Base-by-base conservation (phyloP, 1,140 invertebrate genomes). In the Ceratina japonica region DNA sequence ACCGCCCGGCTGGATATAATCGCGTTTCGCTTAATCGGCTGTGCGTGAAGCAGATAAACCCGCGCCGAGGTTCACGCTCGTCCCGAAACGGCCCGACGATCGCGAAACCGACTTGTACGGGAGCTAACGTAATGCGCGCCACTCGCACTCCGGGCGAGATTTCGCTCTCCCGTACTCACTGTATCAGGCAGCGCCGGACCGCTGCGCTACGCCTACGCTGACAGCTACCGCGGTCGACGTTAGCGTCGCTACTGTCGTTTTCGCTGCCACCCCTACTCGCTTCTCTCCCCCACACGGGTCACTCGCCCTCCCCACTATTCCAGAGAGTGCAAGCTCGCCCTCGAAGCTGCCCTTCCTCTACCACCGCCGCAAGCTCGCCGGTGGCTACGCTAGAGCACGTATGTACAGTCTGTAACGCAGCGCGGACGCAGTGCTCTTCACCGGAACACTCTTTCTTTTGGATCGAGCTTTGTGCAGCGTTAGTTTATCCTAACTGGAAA, bases 141-240 rank as follows among this genome's bases (percentile, higher is more conserved):
- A 79, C 86, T 84, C 79, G 63, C 66, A 73, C 75, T 76, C 66
- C 77, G 37, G 56, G 75, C 79, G 84, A 86, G 80, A 82, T 86
- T 85, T 85, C 79, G 71, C 77, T 83, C 77, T 72, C 76, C 66
- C 70, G 74, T 77, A 80, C 69, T 80, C 15, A 10, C 37, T 44
- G 82, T 85, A 82, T 82, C 84, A 82, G 84, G 82, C 82, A 72
- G 65, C 78, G 86, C 78, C 71, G 87, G 71, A 51, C 70, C 68
- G 80, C 77, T 44, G 65, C 79, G 79, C 66, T 82, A 74, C 83
- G 61, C 82, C 76, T 80, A 62, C 66, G 82, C 62, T 79, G 69
- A 85, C 37, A 44, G 80, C 83, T 73, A 64, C 80, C 62, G 64
- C 83, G 80, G 69, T 37, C 73, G 37, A 81, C 83, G 72, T 56